A percentile compares a stretch with the other conserved stretches of the same genome.
Conservation (phyloP, 2,888 invertebrate species). For the Drosophila longiperda region DNA sequence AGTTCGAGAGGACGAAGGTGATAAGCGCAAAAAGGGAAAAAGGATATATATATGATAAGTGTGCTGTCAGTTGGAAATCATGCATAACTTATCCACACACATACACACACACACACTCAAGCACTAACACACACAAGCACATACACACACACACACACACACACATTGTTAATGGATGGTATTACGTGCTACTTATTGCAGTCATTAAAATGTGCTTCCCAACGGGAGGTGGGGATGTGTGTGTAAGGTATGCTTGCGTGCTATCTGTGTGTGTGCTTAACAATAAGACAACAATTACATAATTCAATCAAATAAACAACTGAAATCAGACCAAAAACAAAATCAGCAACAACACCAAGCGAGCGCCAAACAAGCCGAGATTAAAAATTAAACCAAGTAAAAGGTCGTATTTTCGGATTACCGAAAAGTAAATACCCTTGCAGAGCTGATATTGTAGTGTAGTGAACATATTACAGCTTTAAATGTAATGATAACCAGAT, state of each 20-base stretch:
- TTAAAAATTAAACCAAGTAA: constrained; percentile 47
- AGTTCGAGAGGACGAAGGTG: neutral
- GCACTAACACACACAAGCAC: constrained; percentile 9
- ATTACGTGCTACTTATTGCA: constrained; percentile 19
- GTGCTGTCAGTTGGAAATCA: constrained; percentile 24
- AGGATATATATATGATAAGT: constrained; percentile 57
- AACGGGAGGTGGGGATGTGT: neutral
- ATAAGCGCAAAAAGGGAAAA: constrained; percentile 11
- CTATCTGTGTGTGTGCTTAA: constrained; percentile 57
- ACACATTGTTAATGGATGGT: constrained; percentile 1
- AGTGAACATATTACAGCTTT: neutral
- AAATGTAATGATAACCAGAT: neutral
- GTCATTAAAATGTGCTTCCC: constrained; percentile 30
- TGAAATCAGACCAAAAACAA: constrained; percentile 57
- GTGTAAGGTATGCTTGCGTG: constrained; percentile 14
- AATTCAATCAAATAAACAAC: constrained; percentile 77
- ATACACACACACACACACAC: neutral
- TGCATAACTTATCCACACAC: constrained; percentile 33
- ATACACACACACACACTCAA: constrained; percentile 21
- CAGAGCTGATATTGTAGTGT: neutral
- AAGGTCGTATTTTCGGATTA: neutral
- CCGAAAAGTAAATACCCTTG: constrained; percentile 5
- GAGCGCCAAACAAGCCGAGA: constrained; percentile 39
- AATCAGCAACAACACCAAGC: constrained; percentile 50
- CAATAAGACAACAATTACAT: constrained; percentile 78